Base-by-base conservation (phyloP, 2,888 invertebrate species). In the Ashinkailepas kermadecensis region DNA sequence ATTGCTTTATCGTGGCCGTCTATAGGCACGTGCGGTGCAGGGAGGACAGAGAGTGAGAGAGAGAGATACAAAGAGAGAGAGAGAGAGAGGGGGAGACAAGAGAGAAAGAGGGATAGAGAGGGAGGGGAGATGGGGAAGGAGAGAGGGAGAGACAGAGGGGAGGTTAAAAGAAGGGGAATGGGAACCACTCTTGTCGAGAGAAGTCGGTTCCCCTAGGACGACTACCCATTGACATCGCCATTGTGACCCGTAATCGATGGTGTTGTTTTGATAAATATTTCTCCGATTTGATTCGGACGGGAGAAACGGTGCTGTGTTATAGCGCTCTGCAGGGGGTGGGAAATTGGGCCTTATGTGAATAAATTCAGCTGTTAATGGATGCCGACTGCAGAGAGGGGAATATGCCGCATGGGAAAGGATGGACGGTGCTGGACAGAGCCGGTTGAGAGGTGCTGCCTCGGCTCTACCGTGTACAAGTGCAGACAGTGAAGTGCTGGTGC, bases 181-280 rank as follows among this genome's bases (percentile, higher is more conserved):
- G 39, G 1, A 39, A 39, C 39, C 39, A 39, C 39, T 39, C 39
- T 39, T 3, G 39, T 39, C 39, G 39, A 39, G 39, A 39, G 39
- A 39, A 4, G 39, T 39, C 62, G 18, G 18, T 65, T 65, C 65
- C 65, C 23, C 65, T 23, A 7, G n/a, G 65, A 23, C 65, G 65
- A 23, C 65, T 9, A 23, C 0, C 39, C 70, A 15, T 70, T 39
- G 7, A 6, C 70, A 23, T 13, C 70, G 4, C 15, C 15, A 15
- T 10, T 7, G 70, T 1, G 12, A 23, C 7, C 65, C 15, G 70
- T 70, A 70, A 70, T 70, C 70, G 70, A 70, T 70, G 70, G 70
- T 70, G 70, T 70, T 70, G 70, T 70, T 70, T 70, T 70, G 70
- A 70, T 70, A 70, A 70, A 70, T 70, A 70, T 70, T 70, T 70